Evolutionary conservation across 2,797 vertebrate genomes (phyloP).

Genomic region (Megalops cyprinoides): DNA sequence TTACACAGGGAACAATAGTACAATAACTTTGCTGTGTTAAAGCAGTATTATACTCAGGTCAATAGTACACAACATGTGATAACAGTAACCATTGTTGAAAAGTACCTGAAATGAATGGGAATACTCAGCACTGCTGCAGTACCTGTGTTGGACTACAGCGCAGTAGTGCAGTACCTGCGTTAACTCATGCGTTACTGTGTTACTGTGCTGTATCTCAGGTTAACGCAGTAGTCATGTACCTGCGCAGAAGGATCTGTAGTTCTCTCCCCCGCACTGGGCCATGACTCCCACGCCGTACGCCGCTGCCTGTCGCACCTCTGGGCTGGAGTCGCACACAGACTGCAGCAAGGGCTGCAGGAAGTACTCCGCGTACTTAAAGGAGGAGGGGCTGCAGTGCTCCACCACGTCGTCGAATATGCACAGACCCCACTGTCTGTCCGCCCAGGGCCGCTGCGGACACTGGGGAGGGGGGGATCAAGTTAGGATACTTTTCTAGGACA

Average conservation of each 20-base stretch:
- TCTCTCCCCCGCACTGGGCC: constrained; percentile 94
- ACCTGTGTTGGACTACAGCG: too few species aligned
- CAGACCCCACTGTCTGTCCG: constrained; percentile 96
- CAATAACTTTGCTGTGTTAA: too few species aligned
- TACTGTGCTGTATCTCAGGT: not conserved
- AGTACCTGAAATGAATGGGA: too few species aligned
- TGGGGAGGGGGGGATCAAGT: constrained; percentile 56
- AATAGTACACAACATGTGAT: too few species aligned
- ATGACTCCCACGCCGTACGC: constrained; percentile 96
- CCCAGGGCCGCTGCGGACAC: constrained; percentile 95
- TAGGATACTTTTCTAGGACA: not conserved
- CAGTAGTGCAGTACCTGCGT: too few species aligned
- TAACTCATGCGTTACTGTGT: too few species aligned
- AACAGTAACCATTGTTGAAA: too few species aligned
- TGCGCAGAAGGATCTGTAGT: constrained; percentile 92
- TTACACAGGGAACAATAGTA: too few species aligned
- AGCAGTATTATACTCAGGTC: too few species aligned
- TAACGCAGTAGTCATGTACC: constrained; percentile 79
- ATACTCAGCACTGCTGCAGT: too few species aligned
- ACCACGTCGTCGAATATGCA: constrained; percentile 97
- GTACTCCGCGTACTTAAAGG: constrained; percentile 92
- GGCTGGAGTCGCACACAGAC: constrained; percentile 90
- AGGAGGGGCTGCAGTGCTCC: constrained; percentile 96
- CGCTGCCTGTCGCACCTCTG: constrained; percentile 94
- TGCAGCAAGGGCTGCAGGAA: constrained; percentile 93